Conservation (phyloP, 23 tunicate genomes). For the Halocynthia roretzi region DNA sequence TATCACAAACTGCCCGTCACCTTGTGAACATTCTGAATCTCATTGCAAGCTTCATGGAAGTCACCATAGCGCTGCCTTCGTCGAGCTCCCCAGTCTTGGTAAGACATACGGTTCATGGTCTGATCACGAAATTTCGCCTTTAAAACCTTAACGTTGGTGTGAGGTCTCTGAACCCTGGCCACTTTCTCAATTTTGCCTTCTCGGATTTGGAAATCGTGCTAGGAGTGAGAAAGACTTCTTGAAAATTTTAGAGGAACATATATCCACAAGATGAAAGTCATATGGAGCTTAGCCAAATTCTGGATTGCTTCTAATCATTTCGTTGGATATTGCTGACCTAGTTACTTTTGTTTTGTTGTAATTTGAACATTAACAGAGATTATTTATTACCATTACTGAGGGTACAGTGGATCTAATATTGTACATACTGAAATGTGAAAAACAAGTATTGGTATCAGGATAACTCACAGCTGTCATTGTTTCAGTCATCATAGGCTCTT, state of each 20-base stretch:
- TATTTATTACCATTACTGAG: too few relatives aligned
- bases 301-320: slow-evolving; percentile 35
- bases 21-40: slow-evolving; percentile 4
- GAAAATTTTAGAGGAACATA: too few relatives aligned
- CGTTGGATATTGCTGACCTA: slow-evolving; percentile 3
- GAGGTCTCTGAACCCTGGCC: too few relatives aligned
- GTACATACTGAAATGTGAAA: too few relatives aligned
- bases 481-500: slow-evolving; percentile 58
- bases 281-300: background rate
- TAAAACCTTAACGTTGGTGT: background rate
- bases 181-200: slow-evolving; percentile 3
- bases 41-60: slow-evolving; percentile 86
- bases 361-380: too few relatives aligned
- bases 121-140: slow-evolving; percentile 36
- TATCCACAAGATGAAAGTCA: too few relatives aligned
- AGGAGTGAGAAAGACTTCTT: background rate
- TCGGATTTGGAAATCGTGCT: background rate
- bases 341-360: background rate
- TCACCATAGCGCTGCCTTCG: slow-evolving; percentile 62
- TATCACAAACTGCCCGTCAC: background rate
- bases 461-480: slow-evolving; percentile 62
- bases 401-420: too few relatives aligned
- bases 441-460: too few relatives aligned
- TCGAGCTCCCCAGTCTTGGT: slow-evolving; percentile 63
- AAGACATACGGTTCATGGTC: slow-evolving; percentile 50